These are phyloP conservation scores for Hypomecis atomaria DNA, from an alignment of 2,888 invertebrate species.

Conservation along the genomic window DNA sequence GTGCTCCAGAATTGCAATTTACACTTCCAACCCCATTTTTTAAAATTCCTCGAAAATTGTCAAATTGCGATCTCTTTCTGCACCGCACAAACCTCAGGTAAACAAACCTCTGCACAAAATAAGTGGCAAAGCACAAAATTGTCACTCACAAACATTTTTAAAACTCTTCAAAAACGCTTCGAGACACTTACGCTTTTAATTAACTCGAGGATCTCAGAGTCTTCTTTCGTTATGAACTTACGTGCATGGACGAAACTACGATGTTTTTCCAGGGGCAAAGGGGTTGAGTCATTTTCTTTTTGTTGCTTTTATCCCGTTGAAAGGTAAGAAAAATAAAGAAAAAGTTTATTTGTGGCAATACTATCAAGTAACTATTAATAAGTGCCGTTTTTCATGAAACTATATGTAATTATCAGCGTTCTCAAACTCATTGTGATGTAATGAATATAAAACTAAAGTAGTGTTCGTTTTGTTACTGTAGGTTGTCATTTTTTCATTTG, in stretches of 20 bases:
- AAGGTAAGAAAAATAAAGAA: not conserved
- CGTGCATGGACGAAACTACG: conserved; percentile 2
- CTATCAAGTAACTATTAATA: too few species aligned
- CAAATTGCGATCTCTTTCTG: not conserved
- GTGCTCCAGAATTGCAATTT: too few species aligned
- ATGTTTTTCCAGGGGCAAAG: not conserved
- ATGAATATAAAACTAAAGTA: too few species aligned
- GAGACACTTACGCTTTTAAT: conserved; percentile 55
- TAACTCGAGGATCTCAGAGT: conserved; percentile 45
- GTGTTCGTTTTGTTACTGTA: too few species aligned
- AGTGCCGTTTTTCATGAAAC: too few species aligned
- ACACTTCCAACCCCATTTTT: not conserved
- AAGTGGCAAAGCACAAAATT: conserved; percentile 12
- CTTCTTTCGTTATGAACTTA: conserved; percentile 56
- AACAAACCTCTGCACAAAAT: not conserved
- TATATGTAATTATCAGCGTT: too few species aligned
- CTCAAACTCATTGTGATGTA: too few species aligned
- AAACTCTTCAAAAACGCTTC: conserved; percentile 29
- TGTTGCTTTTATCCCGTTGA: not conserved
- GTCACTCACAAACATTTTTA: conserved; percentile 15
- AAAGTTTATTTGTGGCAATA: not conserved
- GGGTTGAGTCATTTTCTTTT: not conserved
- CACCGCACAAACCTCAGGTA: conserved; percentile 3
- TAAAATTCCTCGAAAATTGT: not conserved
- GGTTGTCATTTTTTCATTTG: too few species aligned